Evolutionary conservation across 2,888 invertebrate genomes (phyloP).

Genomic region (Nineta flava): DNA sequence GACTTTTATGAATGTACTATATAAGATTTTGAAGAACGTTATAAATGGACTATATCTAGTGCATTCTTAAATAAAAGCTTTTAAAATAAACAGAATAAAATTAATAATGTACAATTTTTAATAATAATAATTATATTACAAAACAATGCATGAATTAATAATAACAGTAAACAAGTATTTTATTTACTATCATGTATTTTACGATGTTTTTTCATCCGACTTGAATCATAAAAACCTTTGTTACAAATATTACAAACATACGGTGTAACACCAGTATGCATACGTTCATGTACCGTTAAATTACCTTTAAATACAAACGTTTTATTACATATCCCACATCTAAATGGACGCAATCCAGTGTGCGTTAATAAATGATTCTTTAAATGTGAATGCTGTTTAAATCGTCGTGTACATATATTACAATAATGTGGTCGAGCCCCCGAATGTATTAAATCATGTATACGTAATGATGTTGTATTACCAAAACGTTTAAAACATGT

Average conservation of each 20-base stretch:
- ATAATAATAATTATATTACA: not conserved
- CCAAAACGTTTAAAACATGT: slow-evolving; percentile 21
- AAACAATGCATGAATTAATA: not conserved
- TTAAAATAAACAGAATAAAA: no score
- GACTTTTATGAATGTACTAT: no score
- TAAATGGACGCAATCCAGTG: slow-evolving; percentile 11
- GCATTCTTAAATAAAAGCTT: no score
- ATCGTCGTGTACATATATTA: slow-evolving; percentile 10
- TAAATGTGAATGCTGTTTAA: slow-evolving; percentile 11
- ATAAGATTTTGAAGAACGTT: no score
- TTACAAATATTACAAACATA: slow-evolving; percentile 13
- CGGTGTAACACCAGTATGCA: slow-evolving; percentile 15
- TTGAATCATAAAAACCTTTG: slow-evolving; percentile 14
- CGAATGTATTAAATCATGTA: slow-evolving; percentile 21
- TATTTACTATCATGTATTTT: slow-evolving; percentile 8
- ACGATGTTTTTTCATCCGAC: slow-evolving; percentile 14
- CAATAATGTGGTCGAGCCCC: slow-evolving; percentile 18
- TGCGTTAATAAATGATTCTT: slow-evolving; percentile 11
- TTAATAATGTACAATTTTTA: not conserved
- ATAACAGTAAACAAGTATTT: not conserved
- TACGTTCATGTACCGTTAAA: slow-evolving; percentile 13
- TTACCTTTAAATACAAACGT: slow-evolving; percentile 12
- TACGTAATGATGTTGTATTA: slow-evolving; percentile 18
- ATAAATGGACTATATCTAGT: no score
- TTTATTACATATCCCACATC: slow-evolving; percentile 11